Conservation (phyloP, 2,888 invertebrate species). For the Limnephilus marmoratus region DNA sequence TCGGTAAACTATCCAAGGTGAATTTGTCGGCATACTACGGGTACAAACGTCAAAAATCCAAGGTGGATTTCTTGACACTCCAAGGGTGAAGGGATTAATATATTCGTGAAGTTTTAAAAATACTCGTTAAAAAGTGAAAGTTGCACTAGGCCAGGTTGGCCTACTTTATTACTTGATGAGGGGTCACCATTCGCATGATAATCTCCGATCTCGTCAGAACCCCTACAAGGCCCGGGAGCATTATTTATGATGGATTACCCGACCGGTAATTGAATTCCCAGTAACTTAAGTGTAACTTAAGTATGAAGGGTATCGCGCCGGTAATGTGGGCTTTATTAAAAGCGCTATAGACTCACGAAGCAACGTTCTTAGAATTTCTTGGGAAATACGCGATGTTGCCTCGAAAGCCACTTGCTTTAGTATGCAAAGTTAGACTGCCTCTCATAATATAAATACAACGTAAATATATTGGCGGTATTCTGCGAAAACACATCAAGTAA, state of each 20-base stretch:
- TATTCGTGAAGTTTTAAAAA: not conserved
- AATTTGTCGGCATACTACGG: too few species aligned
- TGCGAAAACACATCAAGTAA: not conserved
- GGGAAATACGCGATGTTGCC: not conserved
- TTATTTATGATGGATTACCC: constrained; percentile 23
- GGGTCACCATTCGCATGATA: not conserved
- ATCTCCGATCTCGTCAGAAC: not conserved
- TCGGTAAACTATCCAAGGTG: too few species aligned
- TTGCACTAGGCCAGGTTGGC: not conserved
- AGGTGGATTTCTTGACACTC: too few species aligned
- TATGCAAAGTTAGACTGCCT: not conserved
- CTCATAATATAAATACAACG: not conserved
- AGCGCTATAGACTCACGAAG: not conserved
- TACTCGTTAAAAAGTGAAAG: not conserved
- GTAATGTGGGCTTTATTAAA: not conserved
- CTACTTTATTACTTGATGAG: not conserved
- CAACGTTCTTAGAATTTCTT: not conserved
- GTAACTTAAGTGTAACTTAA: constrained; percentile 8
- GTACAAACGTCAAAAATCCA: too few species aligned
- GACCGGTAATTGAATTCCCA: constrained; percentile 21
- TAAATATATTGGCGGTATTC: not conserved
- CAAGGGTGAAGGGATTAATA: too few species aligned
- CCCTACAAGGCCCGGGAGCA: not conserved
- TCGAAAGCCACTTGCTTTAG: not conserved
- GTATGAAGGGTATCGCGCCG: not conserved